Percentiles rank a stretch among this genome's conserved stretches.
These are phyloP conservation scores for Drosophila eohydei DNA, from an alignment of 2,888 invertebrate genomes.

Conservation along the genomic window DNA sequence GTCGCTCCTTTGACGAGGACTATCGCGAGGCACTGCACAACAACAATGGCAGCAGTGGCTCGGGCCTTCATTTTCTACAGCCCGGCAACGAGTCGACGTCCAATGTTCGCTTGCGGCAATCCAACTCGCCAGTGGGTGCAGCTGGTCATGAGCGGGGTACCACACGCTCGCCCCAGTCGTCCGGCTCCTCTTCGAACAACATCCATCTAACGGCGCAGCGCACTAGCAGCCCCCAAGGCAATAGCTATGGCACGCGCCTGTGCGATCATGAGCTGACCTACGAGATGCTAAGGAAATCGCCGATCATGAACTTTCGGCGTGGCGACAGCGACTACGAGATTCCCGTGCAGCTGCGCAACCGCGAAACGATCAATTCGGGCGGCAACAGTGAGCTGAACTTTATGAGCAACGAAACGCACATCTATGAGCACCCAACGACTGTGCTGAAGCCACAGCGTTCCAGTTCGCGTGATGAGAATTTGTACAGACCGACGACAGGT, in stretches of 20 bases:
- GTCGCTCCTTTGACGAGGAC: constrained; percentile 84
- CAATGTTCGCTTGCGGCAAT: constrained; percentile 68
- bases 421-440: constrained; percentile 83
- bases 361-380: constrained; percentile 83
- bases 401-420: constrained; percentile 82
- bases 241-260: constrained; percentile 83
- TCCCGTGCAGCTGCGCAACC: constrained; percentile 75
- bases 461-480: constrained; percentile 76
- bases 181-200: constrained; percentile 81
- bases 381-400: constrained; percentile 84
- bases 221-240: constrained; percentile 82
- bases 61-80: constrained; percentile 68
- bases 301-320: constrained; percentile 84
- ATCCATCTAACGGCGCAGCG: constrained; percentile 72
- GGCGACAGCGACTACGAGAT: constrained; percentile 83
- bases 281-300: constrained; percentile 83
- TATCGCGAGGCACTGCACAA: constrained; percentile 79
- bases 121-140: constrained; percentile 71
- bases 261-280: constrained; percentile 85
- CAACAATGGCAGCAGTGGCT: constrained; percentile 66
- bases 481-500: constrained; percentile 73
- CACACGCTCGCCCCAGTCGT: constrained; percentile 82
- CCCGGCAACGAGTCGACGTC: constrained; percentile 44
- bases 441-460: constrained; percentile 73
- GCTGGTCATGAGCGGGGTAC: constrained; percentile 52